These are phyloP conservation scores for Carpatolechia fugitivella DNA, from an alignment of 2,888 invertebrate genomes.

Conservation along the genomic window DNA sequence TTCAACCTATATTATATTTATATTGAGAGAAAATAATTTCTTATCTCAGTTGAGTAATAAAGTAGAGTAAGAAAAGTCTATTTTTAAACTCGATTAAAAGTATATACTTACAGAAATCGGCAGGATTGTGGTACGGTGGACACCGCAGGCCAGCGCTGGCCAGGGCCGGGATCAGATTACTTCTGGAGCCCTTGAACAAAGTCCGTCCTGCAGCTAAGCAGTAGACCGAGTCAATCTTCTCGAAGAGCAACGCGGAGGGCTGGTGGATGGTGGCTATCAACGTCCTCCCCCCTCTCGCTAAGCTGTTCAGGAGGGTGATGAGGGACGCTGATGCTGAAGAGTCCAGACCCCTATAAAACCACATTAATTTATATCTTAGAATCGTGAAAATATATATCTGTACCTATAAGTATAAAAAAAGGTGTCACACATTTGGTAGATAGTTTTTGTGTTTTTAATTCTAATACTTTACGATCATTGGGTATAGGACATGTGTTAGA, in stretches of 20 bases:
- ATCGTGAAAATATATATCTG: too few species aligned
- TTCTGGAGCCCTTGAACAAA: conserved; percentile 89
- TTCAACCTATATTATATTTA: too few species aligned
- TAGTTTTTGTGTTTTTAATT: too few species aligned
- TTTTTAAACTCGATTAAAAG: not conserved
- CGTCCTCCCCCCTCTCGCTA: conserved; percentile 92
- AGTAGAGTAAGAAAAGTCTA: not conserved
- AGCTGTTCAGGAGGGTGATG: conserved; percentile 86
- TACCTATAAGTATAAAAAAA: not conserved
- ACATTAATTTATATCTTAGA: too few species aligned
- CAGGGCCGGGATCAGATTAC: conserved; percentile 87
- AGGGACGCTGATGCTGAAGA: conserved; percentile 93
- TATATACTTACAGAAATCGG: conserved; percentile 90
- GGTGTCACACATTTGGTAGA: too few species aligned
- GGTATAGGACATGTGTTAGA: too few species aligned
- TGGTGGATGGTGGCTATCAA: conserved; percentile 96
- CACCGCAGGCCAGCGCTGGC: conserved; percentile 87
- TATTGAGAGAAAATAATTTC: too few species aligned
- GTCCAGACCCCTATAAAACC: conserved; percentile 90
- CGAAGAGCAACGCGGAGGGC: conserved; percentile 94
- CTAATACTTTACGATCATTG: too few species aligned
- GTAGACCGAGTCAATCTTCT: conserved; percentile 95
- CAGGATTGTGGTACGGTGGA: conserved; percentile 96
- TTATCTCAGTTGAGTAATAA: too few species aligned
- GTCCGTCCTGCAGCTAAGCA: conserved; percentile 90